These are phyloP conservation scores for Campylomormyrus numenius DNA, from an alignment of 2,113 vertebrate species.

Conservation along the genomic window DNA sequence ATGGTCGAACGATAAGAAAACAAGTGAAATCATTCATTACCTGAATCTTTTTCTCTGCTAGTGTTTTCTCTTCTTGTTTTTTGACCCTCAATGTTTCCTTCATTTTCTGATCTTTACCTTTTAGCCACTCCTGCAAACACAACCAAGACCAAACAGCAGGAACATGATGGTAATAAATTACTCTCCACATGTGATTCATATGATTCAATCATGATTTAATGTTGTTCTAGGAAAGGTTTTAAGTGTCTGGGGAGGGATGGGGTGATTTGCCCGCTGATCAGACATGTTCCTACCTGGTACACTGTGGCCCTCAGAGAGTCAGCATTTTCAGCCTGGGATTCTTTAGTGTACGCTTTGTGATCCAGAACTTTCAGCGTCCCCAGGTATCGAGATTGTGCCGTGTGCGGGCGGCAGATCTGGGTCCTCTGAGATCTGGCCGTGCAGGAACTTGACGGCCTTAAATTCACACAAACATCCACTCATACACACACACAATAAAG, in stretches of 20 bases:
- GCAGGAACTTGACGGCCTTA: slow-evolving; percentile 40
- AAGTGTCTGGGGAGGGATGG: background rate
- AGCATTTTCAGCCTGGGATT: slow-evolving; percentile 55
- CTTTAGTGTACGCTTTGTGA: slow-evolving; percentile 49
- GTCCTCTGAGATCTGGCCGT: slow-evolving; percentile 33
- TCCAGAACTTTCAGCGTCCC: slow-evolving; percentile 78
- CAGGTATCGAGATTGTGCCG: slow-evolving; percentile 68
- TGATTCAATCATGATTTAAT: background rate
- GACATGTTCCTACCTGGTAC: slow-evolving; percentile 72
- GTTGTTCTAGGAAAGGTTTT: background rate
- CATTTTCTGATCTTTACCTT: slow-evolving; percentile 72
- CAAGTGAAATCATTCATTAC: slow-evolving; percentile 46
- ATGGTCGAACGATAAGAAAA: too few relatives aligned
- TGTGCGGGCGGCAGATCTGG: slow-evolving; percentile 38
- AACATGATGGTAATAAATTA: background rate
- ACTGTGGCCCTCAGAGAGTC: slow-evolving; percentile 75
- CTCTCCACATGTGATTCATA: background rate
- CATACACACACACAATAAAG: background rate
- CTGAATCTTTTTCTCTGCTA: slow-evolving; percentile 64
- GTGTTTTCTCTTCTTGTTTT: slow-evolving; percentile 67
- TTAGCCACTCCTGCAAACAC: slow-evolving; percentile 75
- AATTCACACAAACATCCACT: background rate
- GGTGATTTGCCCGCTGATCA: background rate
- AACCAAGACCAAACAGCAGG: background rate
- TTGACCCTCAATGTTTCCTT: slow-evolving; percentile 60